A percentile compares a stretch with the other conserved stretches of the same genome.
phyloP scores from a whole-genome alignment of 2,113 vertebrate genomes.

The Bettongia penicillata region DNA sequence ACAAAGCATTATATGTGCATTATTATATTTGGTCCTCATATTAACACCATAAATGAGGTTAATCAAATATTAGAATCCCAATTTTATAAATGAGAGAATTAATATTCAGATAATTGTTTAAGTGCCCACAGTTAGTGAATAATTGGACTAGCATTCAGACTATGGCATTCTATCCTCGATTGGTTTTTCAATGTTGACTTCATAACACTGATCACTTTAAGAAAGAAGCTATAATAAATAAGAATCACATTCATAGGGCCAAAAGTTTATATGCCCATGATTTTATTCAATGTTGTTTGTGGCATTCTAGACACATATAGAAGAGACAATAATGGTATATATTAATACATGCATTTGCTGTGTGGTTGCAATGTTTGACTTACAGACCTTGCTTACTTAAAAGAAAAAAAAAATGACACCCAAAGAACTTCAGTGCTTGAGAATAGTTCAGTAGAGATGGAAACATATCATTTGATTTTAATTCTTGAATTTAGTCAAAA shows the following conservation, averaged over 20 bases:
- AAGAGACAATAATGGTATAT: not conserved
- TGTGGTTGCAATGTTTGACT: not conserved
- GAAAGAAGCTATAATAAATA: not conserved
- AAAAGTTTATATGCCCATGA: not conserved
- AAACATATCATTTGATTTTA: not conserved
- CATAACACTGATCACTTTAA: not conserved
- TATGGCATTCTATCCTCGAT: not conserved
- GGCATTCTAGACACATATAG: not conserved
- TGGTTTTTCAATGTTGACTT: not conserved
- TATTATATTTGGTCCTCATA: not conserved
- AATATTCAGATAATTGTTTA: not conserved
- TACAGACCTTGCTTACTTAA: not conserved
- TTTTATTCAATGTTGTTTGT: conserved; percentile 10
- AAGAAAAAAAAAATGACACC: not conserved
- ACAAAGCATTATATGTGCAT: not conserved
- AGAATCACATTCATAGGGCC: not conserved
- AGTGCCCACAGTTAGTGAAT: not conserved
- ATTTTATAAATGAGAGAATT: not conserved
- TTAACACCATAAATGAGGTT: not conserved
- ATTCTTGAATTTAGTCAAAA: not conserved
- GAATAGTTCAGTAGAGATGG: not conserved
- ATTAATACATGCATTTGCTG: not conserved
- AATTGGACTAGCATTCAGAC: not conserved
- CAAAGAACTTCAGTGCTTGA: not conserved
- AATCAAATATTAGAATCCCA: not conserved